A percentile compares a stretch with the other conserved stretches of the same genome.
phyloP scores from a whole-genome alignment of 2,888 invertebrate genomes.

The Xanthorhoe spadicearia region DNA sequence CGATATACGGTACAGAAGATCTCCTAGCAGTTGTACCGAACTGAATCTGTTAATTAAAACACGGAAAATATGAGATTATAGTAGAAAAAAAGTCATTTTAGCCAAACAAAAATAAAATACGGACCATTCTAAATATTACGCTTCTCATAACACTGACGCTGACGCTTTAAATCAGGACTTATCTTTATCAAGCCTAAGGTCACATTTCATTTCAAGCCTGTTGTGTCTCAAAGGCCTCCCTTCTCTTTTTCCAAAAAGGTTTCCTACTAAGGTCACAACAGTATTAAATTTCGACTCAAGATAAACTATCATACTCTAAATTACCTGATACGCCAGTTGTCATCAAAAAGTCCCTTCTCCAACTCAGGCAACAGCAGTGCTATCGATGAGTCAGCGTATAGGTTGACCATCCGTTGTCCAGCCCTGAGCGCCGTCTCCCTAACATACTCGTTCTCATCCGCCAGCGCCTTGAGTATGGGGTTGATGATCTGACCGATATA shows the following conservation, averaged over 20 bases:
- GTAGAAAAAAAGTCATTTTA: not conserved
- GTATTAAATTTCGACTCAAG: no score
- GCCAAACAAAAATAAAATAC: not conserved
- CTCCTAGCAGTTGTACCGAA: constrained; percentile 96
- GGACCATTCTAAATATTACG: no score
- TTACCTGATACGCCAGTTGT: constrained; percentile 96
- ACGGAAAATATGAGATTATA: not conserved
- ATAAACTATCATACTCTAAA: not conserved
- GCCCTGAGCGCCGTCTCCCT: constrained; percentile 98
- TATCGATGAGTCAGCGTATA: constrained; percentile 98
- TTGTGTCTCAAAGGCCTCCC: no score
- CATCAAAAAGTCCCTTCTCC: constrained; percentile 97
- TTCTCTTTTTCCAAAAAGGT: no score
- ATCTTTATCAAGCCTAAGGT: no score
- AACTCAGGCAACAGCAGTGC: constrained; percentile 96
- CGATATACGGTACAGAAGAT: constrained; percentile 97
- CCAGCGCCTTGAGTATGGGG: constrained; percentile 97
- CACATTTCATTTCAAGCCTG: no score
- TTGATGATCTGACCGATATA: constrained; percentile 99
- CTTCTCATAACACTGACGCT: no score
- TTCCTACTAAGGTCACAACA: no score
- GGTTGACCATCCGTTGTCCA: constrained; percentile 97
- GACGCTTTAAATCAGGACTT: no score
- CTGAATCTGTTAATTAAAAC: constrained; percentile 86
- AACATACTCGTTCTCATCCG: constrained; percentile 99